phyloP scores from a whole-genome alignment of 2,797 vertebrate species.

The Megaceryle alcyon region DNA sequence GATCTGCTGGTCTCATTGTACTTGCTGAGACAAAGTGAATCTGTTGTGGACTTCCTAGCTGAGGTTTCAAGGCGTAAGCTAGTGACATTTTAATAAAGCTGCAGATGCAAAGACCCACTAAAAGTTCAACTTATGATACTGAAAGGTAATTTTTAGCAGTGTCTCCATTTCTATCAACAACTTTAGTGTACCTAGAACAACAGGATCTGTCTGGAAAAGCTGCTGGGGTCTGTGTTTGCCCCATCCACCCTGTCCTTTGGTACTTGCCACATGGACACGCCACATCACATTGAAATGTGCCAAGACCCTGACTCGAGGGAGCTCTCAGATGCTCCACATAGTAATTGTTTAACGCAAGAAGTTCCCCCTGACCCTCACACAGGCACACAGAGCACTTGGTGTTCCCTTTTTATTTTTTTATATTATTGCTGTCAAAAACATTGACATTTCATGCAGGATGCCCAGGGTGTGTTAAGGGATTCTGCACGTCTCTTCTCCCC shows the following conservation, averaged over 20 bases:
- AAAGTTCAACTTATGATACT: neutral
- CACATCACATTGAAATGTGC: neutral
- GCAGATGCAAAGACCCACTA: neutral
- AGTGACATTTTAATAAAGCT: neutral
- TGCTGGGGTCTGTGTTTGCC: neutral
- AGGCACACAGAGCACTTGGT: neutral
- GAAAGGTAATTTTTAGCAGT: neutral
- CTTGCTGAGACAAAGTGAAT: neutral
- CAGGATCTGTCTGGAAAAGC: neutral
- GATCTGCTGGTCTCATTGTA: neutral
- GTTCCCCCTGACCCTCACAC: neutral
- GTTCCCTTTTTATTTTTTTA: neutral
- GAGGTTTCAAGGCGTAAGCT: neutral
- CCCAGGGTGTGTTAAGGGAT: neutral
- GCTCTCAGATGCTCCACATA: neutral
- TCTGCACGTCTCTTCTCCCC: neutral
- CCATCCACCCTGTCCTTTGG: neutral
- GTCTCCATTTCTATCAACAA: neutral
- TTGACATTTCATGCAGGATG: neutral
- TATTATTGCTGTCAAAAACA: neutral
- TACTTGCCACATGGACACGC: rapidly evolving
- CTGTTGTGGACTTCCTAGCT: neutral
- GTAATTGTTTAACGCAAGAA: neutral
- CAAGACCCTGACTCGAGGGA: neutral
- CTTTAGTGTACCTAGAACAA: neutral